Evolutionary conservation across 1,140 invertebrate species (phyloP), one percentile per base, ranked within the genome.

Genomic region (Diabrotica undecimpunctata): DNA sequence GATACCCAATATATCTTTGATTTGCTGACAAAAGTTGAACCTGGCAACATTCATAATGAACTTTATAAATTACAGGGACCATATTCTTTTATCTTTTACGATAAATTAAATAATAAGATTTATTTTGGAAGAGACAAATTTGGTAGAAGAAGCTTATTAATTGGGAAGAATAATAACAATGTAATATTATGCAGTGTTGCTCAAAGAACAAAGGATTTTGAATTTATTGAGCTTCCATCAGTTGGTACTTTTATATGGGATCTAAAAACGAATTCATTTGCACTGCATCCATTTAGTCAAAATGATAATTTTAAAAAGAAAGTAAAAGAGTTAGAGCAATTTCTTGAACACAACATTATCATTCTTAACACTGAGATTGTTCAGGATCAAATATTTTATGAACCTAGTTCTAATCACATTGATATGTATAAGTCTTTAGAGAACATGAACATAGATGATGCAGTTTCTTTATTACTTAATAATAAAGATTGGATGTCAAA

Each of bases 71-170:
- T 96, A 5, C 81, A 90, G 70, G 95, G 95, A 12, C 95, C 95
- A 50, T 96, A 88, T 80, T 86, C 91, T 67, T 85, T 96, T 61
- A 84, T 96, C 56, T 95, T 90, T 77, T 92, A 85, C 78, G 82
- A 93, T 73, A 87, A 84, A 75, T 65, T 67, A 46, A 75, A 73
- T 5, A 80, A 86, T 56, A 77, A 75, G 11, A 68, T 98, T 46
- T 95, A 90, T 82, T 95, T 96, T 82, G 89, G 88, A 7, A 83
- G 95, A 78, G 95, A 98, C 81, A 81, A 83, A 67, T 88, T 95
- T 78, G 95, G 95, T 35, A 83, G 94, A 69, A 87, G 92, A 67
- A 93, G 92, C 80, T 81, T 96, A 46, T 79, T 96, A 12, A 84
- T 92, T 74, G 85, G 86, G 75, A 78, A 83, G 67, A 76, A 80